Base-by-base conservation (phyloP, 2,797 vertebrate genomes). In the Acrossocheilus fasciatus region DNA sequence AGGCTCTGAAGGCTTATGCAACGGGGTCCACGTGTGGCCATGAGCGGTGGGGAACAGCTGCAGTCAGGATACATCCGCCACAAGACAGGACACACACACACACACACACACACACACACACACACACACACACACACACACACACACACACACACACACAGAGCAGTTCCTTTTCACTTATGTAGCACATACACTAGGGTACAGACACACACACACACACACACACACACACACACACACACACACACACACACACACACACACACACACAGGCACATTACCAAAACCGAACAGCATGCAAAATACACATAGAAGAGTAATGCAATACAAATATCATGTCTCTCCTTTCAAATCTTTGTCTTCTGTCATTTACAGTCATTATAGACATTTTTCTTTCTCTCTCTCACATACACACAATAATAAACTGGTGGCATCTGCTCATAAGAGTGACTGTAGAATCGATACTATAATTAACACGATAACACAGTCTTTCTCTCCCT, bases 381-480 rank as follows among this genome's bases (percentile, higher is more conserved):
- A 52, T 78, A 64, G 69, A 68, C 34, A 41, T 72, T 17, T 73
- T 54, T 36, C 43, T 59, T 6, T 73, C 64, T 12, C 76, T 52
- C 81, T 43, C 20, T 41, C 17, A 6, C 39, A 6, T 77, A 10
- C 72, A 47, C 79, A 10, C 72, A 47, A 14, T 34, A 23, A 87
- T 68, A 87, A 92, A 92, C 93, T 91, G 91, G 89, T 84, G 30
- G 17, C 90, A 90, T 90, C 85, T 74, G 76, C 78, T 89, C 89
- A 92, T 89, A 91, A 92, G 91, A 91, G 92, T 94, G 93, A 95
- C 93, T 92, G 93, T 90, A 1, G 84, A 90, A 94, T 95, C 94
- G 82, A 95, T 95, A 89, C 87, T 83, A 86, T 94, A 93, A 95
- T 96, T 94, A 95, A 94, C 91, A 93, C 91, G 92, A 94, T 93